These are phyloP conservation scores for Campoplex capitator DNA, from an alignment of 2,888 invertebrate genomes.

Conservation along the genomic window DNA sequence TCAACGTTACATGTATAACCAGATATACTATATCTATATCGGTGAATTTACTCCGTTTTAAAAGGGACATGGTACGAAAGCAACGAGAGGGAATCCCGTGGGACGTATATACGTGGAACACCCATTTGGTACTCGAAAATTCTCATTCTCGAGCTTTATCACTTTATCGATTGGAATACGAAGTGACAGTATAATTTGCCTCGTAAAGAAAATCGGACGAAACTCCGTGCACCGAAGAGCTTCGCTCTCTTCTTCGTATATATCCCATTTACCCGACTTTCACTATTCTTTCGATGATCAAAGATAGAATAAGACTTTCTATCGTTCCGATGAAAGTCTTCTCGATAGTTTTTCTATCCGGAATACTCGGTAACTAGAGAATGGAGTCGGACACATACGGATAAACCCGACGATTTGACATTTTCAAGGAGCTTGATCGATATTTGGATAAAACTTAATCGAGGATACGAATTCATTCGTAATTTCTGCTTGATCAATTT, in stretches of 20 bases:
- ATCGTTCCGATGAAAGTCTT: not conserved
- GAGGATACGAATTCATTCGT: not conserved
- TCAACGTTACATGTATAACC: conserved; percentile 24
- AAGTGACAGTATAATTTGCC: conserved; percentile 57
- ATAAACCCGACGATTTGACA: not conserved
- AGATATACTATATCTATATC: not conserved
- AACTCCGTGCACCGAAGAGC: conserved; percentile 5
- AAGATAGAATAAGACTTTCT: conserved; percentile 15
- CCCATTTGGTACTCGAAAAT: conserved; percentile 39
- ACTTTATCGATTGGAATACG: conserved; percentile 53
- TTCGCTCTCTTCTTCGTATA: conserved; percentile 19
- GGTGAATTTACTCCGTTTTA: not conserved
- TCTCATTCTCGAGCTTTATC: not conserved
- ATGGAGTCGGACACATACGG: not conserved
- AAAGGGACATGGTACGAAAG: not conserved
- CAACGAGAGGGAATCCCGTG: conserved; percentile 19
- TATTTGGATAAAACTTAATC: not conserved
- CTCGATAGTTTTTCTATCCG: not conserved
- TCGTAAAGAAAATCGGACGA: too few relatives aligned
- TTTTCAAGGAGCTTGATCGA: not conserved
- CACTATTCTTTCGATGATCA: conserved; percentile 28
- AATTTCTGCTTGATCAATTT: too few relatives aligned
- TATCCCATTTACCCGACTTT: conserved; percentile 17
- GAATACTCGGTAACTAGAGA: not conserved
- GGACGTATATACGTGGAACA: conserved; percentile 8